A percentile compares a stretch with the other conserved stretches of the same genome.
Conservation (phyloP, 1,140 invertebrate genomes). For the Drosophila lini region DNA sequence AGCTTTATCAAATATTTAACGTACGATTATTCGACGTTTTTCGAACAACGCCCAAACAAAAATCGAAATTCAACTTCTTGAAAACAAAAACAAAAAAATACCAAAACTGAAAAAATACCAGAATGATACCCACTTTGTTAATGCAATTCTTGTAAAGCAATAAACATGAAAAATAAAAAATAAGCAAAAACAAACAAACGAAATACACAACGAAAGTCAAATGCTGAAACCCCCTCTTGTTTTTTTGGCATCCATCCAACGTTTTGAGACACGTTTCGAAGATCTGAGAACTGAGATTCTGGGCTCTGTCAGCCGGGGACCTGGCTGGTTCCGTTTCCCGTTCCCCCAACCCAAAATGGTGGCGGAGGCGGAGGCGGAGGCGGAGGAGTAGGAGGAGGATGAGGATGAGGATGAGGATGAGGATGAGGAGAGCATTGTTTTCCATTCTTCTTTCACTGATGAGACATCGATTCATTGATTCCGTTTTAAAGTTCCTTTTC, state of each 20-base stretch:
- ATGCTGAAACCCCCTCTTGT: conserved; percentile 81
- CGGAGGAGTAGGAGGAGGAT: conserved; percentile 18
- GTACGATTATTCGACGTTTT: conserved; percentile 81
- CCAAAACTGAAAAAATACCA: conserved; percentile 30
- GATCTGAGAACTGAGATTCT: conserved; percentile 2
- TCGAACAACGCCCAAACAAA: conserved; percentile 89
- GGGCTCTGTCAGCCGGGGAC: neutral
- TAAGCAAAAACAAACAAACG: conserved; percentile 53
- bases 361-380: conserved; percentile 3
- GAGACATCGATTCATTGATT: conserved; percentile 42
- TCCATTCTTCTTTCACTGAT: conserved; percentile 54
- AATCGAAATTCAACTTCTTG: conserved; percentile 98
- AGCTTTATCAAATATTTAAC: conserved; percentile 66
- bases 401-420: conserved; percentile 1
- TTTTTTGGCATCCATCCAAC: conserved; percentile 66
- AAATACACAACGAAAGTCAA: conserved; percentile 80
- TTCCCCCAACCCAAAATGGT: conserved; percentile 6
- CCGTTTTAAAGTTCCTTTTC: conserved; percentile 26
- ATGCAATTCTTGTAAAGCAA: conserved; percentile 63
- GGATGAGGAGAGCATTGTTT: conserved; percentile 49
- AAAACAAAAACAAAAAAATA: conserved; percentile 71
- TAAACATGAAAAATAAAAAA: conserved; percentile 44
- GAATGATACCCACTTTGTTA: conserved; percentile 39
- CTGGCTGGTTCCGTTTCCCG: neutral
- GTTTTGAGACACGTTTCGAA: conserved; percentile 44